Percentiles rank a stretch among this genome's conserved stretches.
phyloP scores from a whole-genome alignment of 2,113 vertebrate genomes.

The Hydropotes inermis region DNA sequence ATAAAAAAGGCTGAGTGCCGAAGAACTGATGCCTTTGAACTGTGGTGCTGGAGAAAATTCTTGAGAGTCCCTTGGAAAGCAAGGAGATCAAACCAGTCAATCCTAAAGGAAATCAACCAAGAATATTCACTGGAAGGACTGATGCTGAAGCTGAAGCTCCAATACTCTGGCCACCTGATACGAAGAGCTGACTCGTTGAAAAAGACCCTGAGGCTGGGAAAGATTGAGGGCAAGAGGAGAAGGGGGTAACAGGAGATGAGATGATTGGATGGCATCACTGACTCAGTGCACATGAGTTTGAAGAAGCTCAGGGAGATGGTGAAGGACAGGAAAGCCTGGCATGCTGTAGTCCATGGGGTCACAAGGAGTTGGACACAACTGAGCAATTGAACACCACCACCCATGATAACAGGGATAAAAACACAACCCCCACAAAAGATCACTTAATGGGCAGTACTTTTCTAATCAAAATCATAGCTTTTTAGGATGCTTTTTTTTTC shows the following conservation, averaged over 20 bases:
- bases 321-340: neutral
- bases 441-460: neutral
- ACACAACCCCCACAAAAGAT: neutral
- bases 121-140: neutral
- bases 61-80: neutral
- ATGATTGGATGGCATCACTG: neutral
- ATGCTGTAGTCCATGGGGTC: rapidly evolving
- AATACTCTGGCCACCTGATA: neutral
- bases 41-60: neutral
- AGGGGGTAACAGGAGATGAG: neutral
- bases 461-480: neutral
- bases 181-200: neutral
- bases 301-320: neutral
- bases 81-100: neutral
- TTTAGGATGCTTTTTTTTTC: neutral
- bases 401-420: neutral
- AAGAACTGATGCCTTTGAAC: neutral
- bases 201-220: neutral
- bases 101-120: neutral
- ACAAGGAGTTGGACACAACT: neutral
- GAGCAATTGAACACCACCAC: rapidly evolving
- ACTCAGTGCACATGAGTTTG: neutral
- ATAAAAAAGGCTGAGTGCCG: neutral
- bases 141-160: neutral
- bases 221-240: neutral